phyloP scores from a whole-genome alignment of 2,888 invertebrate genomes.

The Nomada fabriciana region DNA sequence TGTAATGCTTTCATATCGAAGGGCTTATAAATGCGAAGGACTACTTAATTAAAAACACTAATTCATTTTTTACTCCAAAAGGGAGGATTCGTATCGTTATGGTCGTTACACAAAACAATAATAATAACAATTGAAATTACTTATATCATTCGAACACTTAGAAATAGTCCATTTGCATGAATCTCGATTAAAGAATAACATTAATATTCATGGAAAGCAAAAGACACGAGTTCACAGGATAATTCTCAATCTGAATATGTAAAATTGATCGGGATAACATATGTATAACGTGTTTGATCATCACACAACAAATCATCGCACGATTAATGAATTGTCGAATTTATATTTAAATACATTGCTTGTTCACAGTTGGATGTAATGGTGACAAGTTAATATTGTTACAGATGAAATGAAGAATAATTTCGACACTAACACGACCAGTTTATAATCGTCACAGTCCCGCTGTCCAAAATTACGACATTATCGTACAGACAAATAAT shows the following conservation, averaged over 20 bases:
- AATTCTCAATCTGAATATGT: slow-evolving; percentile 46
- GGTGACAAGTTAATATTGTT: no score
- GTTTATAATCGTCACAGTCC: no score
- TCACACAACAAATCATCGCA: neutral
- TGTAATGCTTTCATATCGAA: neutral
- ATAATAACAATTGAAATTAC: neutral
- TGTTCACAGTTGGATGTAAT: no score
- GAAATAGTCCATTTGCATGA: slow-evolving; percentile 17
- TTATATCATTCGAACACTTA: neutral
- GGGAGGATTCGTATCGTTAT: neutral
- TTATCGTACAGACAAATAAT: no score
- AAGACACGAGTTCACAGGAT: slow-evolving; percentile 3
- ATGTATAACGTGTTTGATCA: slow-evolving; percentile 6
- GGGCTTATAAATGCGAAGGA: neutral
- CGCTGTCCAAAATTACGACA: no score
- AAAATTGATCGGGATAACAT: slow-evolving; percentile 33
- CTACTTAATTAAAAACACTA: neutral
- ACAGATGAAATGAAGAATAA: no score
- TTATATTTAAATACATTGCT: neutral
- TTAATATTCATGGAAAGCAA: slow-evolving; percentile 18
- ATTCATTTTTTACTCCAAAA: neutral
- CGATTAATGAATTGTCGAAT: slow-evolving; percentile 25
- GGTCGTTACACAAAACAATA: neutral
- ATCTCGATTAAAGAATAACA: slow-evolving; percentile 10
- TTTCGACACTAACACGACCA: no score